A percentile compares a stretch with the other conserved stretches of the same genome.
Evolutionary conservation across 1,140 invertebrate species (phyloP).

Genomic region (Brachionus sp.): DNA sequence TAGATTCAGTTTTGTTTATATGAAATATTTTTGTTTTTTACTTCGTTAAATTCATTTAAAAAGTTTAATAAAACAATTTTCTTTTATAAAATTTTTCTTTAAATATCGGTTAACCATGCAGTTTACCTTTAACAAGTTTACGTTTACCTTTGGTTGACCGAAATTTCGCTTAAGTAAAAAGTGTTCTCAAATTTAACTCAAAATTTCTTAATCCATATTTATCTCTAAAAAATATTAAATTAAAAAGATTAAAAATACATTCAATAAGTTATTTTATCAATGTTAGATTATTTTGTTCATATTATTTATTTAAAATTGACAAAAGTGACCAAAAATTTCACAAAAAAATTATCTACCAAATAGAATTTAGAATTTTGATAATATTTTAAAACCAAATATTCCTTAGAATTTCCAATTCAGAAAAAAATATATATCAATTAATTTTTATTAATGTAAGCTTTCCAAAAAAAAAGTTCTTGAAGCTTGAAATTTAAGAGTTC

Average conservation of each 20-base stretch:
- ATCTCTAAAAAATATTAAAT: not conserved
- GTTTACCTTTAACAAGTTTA: not conserved
- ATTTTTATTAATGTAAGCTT: not conserved
- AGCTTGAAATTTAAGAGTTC: not conserved
- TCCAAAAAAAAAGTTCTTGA: too few relatives aligned
- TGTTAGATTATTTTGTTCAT: not conserved
- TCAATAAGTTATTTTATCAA: not conserved
- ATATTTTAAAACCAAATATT: not conserved
- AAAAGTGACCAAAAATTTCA: not conserved
- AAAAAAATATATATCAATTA: not conserved
- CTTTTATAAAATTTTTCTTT: not conserved
- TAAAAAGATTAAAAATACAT: not conserved
- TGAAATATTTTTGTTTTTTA: not conserved
- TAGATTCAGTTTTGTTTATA: not conserved
- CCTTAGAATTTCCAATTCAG: not conserved
- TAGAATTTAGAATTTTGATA: not conserved
- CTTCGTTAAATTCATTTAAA: not conserved
- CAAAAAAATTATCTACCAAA: not conserved
- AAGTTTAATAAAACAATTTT: not conserved
- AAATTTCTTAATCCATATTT: not conserved
- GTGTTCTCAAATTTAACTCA: not conserved
- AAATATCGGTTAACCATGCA: not conserved
- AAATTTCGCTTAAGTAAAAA: not conserved
- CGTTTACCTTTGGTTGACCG: not conserved
- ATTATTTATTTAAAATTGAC: not conserved